Conservation (phyloP, 2,113 vertebrate species). For the Clarias gariepinus region DNA sequence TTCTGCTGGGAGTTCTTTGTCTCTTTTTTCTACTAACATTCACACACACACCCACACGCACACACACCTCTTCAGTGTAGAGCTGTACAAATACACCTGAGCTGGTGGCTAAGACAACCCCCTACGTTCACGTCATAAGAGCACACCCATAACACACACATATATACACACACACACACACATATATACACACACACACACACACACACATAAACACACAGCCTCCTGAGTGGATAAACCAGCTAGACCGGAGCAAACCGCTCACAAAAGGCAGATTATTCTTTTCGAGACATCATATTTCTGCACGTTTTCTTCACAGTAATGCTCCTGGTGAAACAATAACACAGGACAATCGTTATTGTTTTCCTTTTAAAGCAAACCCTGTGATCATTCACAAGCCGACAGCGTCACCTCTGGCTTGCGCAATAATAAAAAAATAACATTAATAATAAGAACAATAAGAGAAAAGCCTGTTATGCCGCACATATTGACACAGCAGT, state of each 20-base stretch:
- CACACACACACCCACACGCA: conserved; percentile 3
- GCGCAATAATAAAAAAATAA: conserved; percentile 13
- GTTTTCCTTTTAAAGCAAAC: not conserved
- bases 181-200: conserved; percentile 13
- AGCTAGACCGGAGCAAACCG: conserved; percentile 53
- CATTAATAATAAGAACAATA: not conserved
- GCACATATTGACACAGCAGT: conserved; percentile 46
- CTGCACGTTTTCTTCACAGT: not conserved
- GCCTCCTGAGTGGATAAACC: conserved; percentile 63
- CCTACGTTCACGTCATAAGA: conserved; percentile 53
- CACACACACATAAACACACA: not conserved
- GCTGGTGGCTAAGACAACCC: conserved; percentile 63
- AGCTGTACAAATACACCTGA: conserved; percentile 68
- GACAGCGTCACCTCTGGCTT: conserved; percentile 52
- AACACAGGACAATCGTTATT: not conserved
- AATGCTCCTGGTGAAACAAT: not conserved
- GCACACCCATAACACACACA: conserved; percentile 67
- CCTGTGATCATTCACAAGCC: not conserved
- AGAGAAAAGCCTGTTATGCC: conserved; percentile 33
- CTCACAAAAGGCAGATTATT: not conserved
- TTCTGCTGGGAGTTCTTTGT: conserved; percentile 1
- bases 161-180: conserved; percentile 33
- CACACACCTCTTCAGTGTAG: not conserved
- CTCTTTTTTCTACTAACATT: not conserved
- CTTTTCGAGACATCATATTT: not conserved